Conservation (phyloP, 2,888 invertebrate species). For the Balanococcus diminutus region DNA sequence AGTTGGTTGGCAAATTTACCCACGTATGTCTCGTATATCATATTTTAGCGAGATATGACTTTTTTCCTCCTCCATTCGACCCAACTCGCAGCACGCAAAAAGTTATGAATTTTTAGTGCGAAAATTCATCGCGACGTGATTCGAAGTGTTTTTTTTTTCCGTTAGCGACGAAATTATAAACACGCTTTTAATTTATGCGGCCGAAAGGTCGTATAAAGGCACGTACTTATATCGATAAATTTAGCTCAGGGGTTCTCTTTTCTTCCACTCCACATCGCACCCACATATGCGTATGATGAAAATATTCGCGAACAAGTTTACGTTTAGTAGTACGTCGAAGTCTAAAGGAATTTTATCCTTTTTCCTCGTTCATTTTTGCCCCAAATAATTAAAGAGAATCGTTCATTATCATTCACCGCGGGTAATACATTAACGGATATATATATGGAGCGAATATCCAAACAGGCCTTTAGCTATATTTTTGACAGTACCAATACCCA, state of each 20-base stretch:
- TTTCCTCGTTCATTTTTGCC: slow-evolving; percentile 11
- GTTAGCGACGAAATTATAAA: not conserved
- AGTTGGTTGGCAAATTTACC: slow-evolving; percentile 1
- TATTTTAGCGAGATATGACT: not conserved
- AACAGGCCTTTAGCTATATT: not conserved
- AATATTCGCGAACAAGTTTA: not conserved
- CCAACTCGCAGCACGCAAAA: not conserved
- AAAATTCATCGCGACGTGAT: not conserved
- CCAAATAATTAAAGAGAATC: not conserved
- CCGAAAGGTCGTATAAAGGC: not conserved
- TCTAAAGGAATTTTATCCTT: slow-evolving; percentile 1
- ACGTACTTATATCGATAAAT: not conserved
- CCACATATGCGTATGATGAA: not conserved
- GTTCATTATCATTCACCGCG: not conserved
- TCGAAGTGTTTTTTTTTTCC: not conserved
- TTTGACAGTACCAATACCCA: not conserved
- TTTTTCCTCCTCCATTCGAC: not conserved
- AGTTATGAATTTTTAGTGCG: not conserved
- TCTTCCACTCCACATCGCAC: not conserved
- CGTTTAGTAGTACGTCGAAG: not conserved
- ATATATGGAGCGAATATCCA: not conserved
- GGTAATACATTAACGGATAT: not conserved
- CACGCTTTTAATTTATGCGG: not conserved
- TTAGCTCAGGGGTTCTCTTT: not conserved
- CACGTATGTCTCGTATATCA: slow-evolving; percentile 19